Evolutionary conservation across 2,797 vertebrate genomes (phyloP).

Genomic region (Menidia menidia): DNA sequence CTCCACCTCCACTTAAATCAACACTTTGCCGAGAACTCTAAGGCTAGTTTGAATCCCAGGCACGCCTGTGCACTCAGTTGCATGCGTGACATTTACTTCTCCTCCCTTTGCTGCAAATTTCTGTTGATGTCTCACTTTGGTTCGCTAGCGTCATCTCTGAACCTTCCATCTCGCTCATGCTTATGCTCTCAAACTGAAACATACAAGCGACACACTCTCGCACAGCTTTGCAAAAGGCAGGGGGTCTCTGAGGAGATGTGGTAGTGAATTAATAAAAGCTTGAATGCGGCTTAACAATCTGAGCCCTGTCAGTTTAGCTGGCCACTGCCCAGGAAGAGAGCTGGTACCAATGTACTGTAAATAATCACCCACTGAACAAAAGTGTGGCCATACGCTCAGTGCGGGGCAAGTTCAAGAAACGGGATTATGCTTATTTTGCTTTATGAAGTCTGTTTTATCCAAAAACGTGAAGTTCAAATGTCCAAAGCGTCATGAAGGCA

Average conservation of each 20-base stretch:
- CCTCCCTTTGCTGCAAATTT: conserved; percentile 46
- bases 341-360: conserved; percentile 48
- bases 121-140: conserved; percentile 66
- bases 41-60: conserved; percentile 65
- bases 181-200: conserved; percentile 27
- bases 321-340: conserved; percentile 50
- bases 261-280: conserved; percentile 66
- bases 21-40: conserved; percentile 71
- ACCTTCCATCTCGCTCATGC: conserved; percentile 25
- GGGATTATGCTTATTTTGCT: not conserved
- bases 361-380: conserved; percentile 41
- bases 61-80: conserved; percentile 31
- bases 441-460: conserved; percentile 19
- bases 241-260: conserved; percentile 53
- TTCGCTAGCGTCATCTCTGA: conserved; percentile 44
- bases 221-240: conserved; percentile 56
- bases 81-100: conserved; percentile 36
- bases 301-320: conserved; percentile 55
- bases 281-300: conserved; percentile 56
- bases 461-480: conserved; percentile 48
- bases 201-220: conserved; percentile 39
- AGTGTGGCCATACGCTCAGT: conserved; percentile 22
- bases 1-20: conserved; percentile 78
- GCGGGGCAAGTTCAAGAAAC: conserved; percentile 7
- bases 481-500: conserved; percentile 30